Conservation (phyloP, 64 coral and sea anemone genomes). For the Stichodactyla helianthus region DNA sequence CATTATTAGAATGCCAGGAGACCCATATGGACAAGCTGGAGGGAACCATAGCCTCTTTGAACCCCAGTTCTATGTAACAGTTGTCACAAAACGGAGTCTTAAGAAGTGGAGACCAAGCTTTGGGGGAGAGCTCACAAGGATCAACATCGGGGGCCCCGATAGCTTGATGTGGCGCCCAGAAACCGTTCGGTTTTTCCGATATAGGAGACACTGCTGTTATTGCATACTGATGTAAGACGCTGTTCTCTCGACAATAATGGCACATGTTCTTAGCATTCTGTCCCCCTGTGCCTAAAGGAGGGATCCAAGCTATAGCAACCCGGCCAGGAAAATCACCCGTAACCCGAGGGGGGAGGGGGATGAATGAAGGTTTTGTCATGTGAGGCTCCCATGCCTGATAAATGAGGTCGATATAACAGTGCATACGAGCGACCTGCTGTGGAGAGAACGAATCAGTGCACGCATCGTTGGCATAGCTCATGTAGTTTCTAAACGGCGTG, state of each 20-base stretch:
- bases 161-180: constrained; percentile 77
- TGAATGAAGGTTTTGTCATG: constrained; percentile 73
- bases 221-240: constrained; percentile 86
- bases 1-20: constrained; percentile 40
- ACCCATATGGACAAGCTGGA: constrained; percentile 76
- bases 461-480: constrained; percentile 85
- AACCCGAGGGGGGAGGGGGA: constrained; percentile 80
- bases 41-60: constrained; percentile 79
- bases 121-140: constrained; percentile 40
- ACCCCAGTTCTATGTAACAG: constrained; percentile 80
- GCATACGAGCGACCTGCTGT: constrained; percentile 90
- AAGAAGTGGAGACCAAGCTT: constrained; percentile 43
- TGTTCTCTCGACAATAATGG: constrained; percentile 74
- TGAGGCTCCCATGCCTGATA: constrained; percentile 86
- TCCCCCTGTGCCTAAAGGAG: constrained; percentile 82
- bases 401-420: constrained; percentile 84
- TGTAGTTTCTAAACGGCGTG: constrained; percentile 87
- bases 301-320: constrained; percentile 76
- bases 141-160: constrained; percentile 71
- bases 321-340: constrained; percentile 35
- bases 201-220: constrained; percentile 62
- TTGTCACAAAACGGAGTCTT: constrained; percentile 1
- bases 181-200: constrained; percentile 34
- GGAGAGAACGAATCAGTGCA: constrained; percentile 78
- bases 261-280: constrained; percentile 83